Evolutionary conservation across 1,140 invertebrate species (phyloP).

Genomic region (Samia ricini): DNA sequence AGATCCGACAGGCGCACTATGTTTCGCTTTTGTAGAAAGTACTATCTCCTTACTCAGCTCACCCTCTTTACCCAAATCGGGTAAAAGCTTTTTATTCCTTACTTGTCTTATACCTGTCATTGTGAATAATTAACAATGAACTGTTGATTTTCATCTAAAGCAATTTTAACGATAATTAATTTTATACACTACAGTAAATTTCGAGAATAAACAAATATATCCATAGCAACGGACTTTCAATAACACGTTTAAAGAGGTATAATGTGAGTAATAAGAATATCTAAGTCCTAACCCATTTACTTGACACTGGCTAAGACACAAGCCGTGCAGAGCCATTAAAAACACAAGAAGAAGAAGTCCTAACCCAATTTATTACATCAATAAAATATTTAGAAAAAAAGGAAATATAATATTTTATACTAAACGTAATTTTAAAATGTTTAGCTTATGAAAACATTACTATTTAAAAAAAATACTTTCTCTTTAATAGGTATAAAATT

Average conservation of each 20-base stretch:
- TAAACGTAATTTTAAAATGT: too few species aligned
- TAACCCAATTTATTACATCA: too few species aligned
- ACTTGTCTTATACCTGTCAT: constrained; percentile 58
- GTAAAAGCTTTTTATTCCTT: constrained; percentile 77
- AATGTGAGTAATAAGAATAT: too few species aligned
- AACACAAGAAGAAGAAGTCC: too few species aligned
- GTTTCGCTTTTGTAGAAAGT: constrained; percentile 51
- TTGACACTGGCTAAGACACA: too few species aligned
- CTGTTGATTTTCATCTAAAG: background rate
- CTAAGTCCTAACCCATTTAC: too few species aligned
- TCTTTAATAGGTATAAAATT: too few species aligned
- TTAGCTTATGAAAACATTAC: too few species aligned
- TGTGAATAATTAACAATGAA: constrained; percentile 6
- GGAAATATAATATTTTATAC: too few species aligned
- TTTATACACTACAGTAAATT: background rate
- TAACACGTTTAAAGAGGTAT: background rate
- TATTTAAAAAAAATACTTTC: too few species aligned
- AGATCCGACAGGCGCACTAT: constrained; percentile 65
- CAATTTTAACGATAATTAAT: constrained; percentile 1
- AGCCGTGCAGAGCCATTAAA: too few species aligned
- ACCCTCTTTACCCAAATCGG: constrained; percentile 78
- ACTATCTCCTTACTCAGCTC: constrained; percentile 75
- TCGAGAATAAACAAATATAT: constrained; percentile 2
- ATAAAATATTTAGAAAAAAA: too few species aligned
- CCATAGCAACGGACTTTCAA: constrained; percentile 2